Percentiles rank a stretch among this genome's conserved stretches.
Evolutionary conservation across 1,140 invertebrate species (phyloP).

Genomic region (Sycophaga agraensis): DNA sequence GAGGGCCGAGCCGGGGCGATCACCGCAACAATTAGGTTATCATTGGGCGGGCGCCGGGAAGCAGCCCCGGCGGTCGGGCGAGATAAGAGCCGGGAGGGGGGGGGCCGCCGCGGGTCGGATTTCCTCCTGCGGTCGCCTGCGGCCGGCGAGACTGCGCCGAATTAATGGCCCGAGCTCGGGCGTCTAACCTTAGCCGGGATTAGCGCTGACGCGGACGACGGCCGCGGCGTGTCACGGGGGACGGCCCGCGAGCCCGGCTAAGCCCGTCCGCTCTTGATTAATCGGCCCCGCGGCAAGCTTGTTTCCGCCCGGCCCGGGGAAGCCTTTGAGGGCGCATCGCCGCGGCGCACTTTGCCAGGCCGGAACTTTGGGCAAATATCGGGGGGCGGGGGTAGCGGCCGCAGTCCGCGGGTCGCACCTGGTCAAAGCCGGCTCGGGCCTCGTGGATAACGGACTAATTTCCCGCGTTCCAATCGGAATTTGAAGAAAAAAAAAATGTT

Average conservation of each 20-base stretch:
- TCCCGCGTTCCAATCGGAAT: too few relatives aligned
- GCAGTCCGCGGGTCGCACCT: too few relatives aligned
- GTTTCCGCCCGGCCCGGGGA: too few relatives aligned
- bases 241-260: slow-evolving; percentile 6
- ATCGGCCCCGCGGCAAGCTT: too few relatives aligned
- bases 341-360: too few relatives aligned
- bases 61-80: not conserved
- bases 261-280: slow-evolving; percentile 3
- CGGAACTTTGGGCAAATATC: too few relatives aligned
- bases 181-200: slow-evolving; percentile 47
- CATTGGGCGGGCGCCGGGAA: not conserved
- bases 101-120: slow-evolving; percentile 12
- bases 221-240: slow-evolving; percentile 44
- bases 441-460: too few relatives aligned
- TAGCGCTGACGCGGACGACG: slow-evolving; percentile 44
- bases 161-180: slow-evolving; percentile 43
- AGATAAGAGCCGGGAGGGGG: slow-evolving; percentile 2
- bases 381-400: too few relatives aligned
- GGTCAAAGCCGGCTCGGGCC: too few relatives aligned
- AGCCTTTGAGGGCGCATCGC: too few relatives aligned
- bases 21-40: slow-evolving; percentile 19
- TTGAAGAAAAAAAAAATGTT: too few relatives aligned
- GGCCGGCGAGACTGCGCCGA: slow-evolving; percentile 34
- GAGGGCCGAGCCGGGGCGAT: not conserved
- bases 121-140: slow-evolving; percentile 36